Evolutionary conservation across 1,140 invertebrate species (phyloP).

Genomic region (Scylla paramamosain): DNA sequence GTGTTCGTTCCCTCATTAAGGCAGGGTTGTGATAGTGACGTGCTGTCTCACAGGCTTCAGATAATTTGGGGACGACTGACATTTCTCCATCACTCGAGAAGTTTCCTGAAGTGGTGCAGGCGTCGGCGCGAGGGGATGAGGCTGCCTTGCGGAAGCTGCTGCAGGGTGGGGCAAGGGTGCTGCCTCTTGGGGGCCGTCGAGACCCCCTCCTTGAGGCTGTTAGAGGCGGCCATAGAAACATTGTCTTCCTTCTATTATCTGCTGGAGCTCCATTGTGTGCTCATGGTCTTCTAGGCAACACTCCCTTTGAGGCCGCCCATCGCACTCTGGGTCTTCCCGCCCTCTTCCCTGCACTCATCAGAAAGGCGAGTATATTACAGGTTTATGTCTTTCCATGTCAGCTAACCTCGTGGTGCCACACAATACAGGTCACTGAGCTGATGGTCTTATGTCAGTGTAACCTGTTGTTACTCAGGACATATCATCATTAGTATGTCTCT

Average conservation of each 20-base stretch:
- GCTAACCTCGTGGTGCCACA: not conserved
- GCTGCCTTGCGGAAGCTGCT: conserved; percentile 42
- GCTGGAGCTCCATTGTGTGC: conserved; percentile 65
- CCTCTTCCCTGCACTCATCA: conserved; percentile 66
- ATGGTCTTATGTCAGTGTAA: too few species aligned
- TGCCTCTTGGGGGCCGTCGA: conserved; percentile 54
- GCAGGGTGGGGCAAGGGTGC: conserved; percentile 21
- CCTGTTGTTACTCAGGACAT: too few species aligned
- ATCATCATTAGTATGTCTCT: too few species aligned
- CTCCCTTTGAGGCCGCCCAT: conserved; percentile 64
- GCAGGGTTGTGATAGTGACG: not conserved
- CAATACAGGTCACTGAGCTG: not conserved
- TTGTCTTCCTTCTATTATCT: conserved; percentile 60
- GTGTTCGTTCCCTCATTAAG: not conserved
- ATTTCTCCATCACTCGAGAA: not conserved
- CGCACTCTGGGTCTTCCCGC: conserved; percentile 57
- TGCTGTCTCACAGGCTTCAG: conserved; percentile 25
- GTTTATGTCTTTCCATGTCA: not conserved
- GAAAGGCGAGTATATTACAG: conserved; percentile 47
- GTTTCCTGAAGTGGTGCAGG: conserved; percentile 45
- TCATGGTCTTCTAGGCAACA: conserved; percentile 67
- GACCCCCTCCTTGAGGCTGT: conserved; percentile 65
- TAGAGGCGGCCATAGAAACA: conserved; percentile 55
- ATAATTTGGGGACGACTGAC: not conserved
- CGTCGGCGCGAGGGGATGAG: conserved; percentile 50